Evolutionary conservation across 2,113 vertebrate genomes (phyloP), one percentile per base, ranked within the genome.

Genomic region (Hyperopisus bebe): DNA sequence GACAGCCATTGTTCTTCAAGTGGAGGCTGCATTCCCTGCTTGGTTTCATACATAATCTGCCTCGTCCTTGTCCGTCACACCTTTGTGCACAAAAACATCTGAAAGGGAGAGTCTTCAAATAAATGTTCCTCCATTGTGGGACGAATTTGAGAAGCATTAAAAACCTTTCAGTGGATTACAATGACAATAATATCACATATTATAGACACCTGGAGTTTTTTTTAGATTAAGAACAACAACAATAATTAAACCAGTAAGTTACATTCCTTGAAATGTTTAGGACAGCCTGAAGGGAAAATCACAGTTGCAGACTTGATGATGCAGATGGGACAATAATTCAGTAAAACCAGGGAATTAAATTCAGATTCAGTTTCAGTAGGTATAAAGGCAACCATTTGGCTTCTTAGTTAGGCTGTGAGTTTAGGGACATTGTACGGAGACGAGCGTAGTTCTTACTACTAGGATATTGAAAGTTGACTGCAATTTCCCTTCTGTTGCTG

Each of bases 281-380:
- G 85, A 55, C 50, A 53, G n/a, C 13, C 85, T 47, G 31, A 47
- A 53, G 50, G 48, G 50, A 53, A 35, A 21, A 55, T 47, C 50
- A 53, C 48, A 53, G 48, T 53, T 53, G 10, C 85, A 35, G 85
- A 87, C n/a, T 87, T 55, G 11, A 39, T 35, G 48, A 50, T 87
- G 47, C 85, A 87, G 85, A 87, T 55, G 48, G 85, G 48, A 50
- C 85, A 87, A n/a, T 87, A 53, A 87, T 55, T 87, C 85, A 50
- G 31, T 87, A 48, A 87, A 87, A 35, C 48, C 85, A 31, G 85
- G 85, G 48, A 50, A 48, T 53, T 27, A 87, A 51, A 53, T 55
- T 55, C 50, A 87, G 27, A 53, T 55, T 27, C 50, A 35, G 80
- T 46, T 46, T 46, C 80, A 84, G 82, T n/a, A 84, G 21, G 50